phyloP scores from a whole-genome alignment of 2,113 vertebrate genomes.

The Chamaetylas fuelleborni region DNA sequence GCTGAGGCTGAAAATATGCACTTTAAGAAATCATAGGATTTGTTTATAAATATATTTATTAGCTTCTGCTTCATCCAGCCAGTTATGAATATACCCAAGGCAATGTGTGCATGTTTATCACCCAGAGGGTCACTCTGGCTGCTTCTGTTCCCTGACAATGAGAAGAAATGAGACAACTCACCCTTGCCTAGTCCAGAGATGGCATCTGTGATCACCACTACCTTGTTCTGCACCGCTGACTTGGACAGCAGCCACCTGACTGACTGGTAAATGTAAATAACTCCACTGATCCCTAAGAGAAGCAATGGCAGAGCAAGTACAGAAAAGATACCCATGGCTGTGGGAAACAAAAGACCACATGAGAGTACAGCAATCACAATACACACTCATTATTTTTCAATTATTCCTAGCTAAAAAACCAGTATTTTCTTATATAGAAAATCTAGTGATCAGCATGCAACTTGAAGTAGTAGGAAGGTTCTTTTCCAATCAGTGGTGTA shows the following conservation, averaged over 20 bases:
- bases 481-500: background rate
- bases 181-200: conserved; percentile 89
- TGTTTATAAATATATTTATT: background rate
- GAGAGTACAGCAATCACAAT: background rate
- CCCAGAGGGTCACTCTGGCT: background rate
- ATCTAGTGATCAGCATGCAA: background rate
- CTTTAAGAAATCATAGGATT: background rate
- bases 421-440: background rate
- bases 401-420: background rate
- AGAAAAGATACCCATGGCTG: conserved; percentile 80
- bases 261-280: conserved; percentile 90
- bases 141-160: background rate
- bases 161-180: conserved; percentile 68
- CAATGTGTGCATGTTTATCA: background rate
- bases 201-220: conserved; percentile 92
- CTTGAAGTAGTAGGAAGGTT: background rate
- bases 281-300: conserved; percentile 83
- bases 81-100: background rate
- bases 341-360: conserved; percentile 13
- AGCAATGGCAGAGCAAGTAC: conserved; percentile 84
- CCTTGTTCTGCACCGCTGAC: conserved; percentile 90
- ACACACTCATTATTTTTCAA: background rate
- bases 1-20: background rate
- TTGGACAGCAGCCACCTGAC: conserved; percentile 86
- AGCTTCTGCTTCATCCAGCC: background rate